Evolutionary conservation across 2,113 vertebrate genomes (phyloP).

Genomic region (Chlorodrepanis virens): DNA sequence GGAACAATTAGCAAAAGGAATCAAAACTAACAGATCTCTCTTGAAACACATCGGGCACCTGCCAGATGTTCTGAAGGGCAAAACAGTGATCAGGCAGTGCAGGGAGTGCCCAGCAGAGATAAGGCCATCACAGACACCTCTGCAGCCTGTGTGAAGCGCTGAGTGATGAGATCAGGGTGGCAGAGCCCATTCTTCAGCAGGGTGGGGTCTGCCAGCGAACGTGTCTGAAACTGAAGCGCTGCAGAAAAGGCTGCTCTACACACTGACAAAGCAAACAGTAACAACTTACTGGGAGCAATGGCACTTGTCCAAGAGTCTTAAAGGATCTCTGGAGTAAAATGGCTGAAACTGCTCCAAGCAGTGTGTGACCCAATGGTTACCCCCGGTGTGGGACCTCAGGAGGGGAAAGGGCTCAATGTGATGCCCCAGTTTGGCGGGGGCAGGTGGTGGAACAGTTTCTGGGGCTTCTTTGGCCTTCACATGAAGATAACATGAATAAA

Average conservation of each 20-base stretch:
- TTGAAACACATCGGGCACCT: neutral
- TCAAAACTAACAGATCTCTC: neutral
- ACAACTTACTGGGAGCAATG: neutral
- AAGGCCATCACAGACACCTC: neutral
- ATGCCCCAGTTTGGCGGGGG: neutral
- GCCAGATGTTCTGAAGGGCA: neutral
- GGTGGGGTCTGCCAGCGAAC: neutral
- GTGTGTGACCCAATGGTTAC: neutral
- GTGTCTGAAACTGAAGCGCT: neutral
- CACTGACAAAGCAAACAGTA: neutral
- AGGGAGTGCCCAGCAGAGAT: neutral
- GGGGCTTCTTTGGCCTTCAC: neutral
- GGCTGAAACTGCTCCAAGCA: neutral
- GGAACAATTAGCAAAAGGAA: neutral
- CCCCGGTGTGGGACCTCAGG: rapidly evolving
- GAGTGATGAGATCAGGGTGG: neutral
- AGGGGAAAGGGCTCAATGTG: neutral
- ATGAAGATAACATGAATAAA: neutral
- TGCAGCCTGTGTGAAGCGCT: neutral
- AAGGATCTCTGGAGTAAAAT: neutral
- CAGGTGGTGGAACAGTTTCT: neutral
- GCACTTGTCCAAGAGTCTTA: neutral
- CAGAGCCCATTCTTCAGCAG: neutral
- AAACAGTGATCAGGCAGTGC: neutral
- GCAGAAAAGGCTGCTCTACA: neutral